Conservation (phyloP, 2,888 invertebrate genomes). For the Nasonovia ribisnigri region DNA sequence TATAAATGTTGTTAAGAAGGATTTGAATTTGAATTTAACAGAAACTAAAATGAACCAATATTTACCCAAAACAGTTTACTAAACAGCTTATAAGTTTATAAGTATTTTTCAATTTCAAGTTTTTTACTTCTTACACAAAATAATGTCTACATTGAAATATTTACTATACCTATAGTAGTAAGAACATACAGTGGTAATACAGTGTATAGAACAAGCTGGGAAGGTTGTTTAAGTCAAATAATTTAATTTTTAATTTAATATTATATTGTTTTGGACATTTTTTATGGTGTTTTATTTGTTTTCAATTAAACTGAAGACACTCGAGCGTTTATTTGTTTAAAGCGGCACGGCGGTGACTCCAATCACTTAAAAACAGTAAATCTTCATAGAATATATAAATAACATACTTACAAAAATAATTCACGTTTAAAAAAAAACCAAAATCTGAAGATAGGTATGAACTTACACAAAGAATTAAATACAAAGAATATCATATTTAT, state of each 20-base stretch:
- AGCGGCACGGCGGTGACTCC: background rate
- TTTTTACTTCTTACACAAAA: background rate
- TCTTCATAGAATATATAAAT: background rate
- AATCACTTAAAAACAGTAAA: background rate
- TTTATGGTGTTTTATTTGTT: background rate
- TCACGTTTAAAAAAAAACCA: background rate
- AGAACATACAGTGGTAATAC: background rate
- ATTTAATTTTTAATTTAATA: background rate
- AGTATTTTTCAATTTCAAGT: background rate
- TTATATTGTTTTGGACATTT: background rate
- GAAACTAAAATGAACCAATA: background rate
- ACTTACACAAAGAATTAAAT: background rate
- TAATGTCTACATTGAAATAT: background rate
- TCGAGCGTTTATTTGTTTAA: background rate
- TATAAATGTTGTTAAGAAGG: background rate
- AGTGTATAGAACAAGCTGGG: background rate
- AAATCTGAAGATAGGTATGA: background rate
- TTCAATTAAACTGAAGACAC: background rate
- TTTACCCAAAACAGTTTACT: background rate
- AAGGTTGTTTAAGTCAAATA: background rate
- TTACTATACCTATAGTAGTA: background rate
- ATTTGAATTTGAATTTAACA: background rate
- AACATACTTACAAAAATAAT: background rate
- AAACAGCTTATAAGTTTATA: background rate
- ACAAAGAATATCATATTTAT: background rate